Evolutionary conservation across 2,888 invertebrate genomes (phyloP), one percentile per base, ranked within the genome.

Genomic region (Pyrrhia umbra): DNA sequence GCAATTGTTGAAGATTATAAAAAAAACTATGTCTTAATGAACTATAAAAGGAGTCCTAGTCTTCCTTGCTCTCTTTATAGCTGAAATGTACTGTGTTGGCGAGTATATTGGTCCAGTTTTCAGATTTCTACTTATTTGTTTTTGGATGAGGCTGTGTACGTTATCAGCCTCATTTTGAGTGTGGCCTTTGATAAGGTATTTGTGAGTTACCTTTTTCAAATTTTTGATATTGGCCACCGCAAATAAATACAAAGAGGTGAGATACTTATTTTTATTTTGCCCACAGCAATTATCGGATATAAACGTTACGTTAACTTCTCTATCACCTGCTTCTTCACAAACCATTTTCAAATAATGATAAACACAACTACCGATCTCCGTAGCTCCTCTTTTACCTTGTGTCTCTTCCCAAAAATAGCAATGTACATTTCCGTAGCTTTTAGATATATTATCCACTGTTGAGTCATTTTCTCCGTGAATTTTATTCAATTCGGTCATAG

Each of bases 121-220:
- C 16, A 47, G 2, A 20, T 59, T 27, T 50, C 46, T 68, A 13
- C 52, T 10, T 20, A 68, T 56, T 45, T 65, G 49, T 43, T 54
- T 73, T 55, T 73, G 60, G 20, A 68, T 69, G 1, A 66, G 21
- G 10, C 60, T 61, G 39, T 73, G 69, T 4, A 61, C 64, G 20
- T 58, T 67, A 56, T 73, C 73, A 9, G 51, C 73, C 37, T 74
- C 64, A 39, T 69, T 69, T 21, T 74, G 69, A 6, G 69, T 69
- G 21, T 69, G 69, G 3, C 73, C 73, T 42, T 69, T 68, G 6
- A 73, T 67, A 0, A 69, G 20, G 46, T 56, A 73, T 49, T 66
- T 73, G 21, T 67, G 73, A 15, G 73, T 73, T 40, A 73, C 68
- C 10, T 58, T 40, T 43, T 46, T 13, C 6, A 73, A 47, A 34